Base-by-base conservation (phyloP, 2,797 vertebrate genomes). In the Astyanax mexicanus region DNA sequence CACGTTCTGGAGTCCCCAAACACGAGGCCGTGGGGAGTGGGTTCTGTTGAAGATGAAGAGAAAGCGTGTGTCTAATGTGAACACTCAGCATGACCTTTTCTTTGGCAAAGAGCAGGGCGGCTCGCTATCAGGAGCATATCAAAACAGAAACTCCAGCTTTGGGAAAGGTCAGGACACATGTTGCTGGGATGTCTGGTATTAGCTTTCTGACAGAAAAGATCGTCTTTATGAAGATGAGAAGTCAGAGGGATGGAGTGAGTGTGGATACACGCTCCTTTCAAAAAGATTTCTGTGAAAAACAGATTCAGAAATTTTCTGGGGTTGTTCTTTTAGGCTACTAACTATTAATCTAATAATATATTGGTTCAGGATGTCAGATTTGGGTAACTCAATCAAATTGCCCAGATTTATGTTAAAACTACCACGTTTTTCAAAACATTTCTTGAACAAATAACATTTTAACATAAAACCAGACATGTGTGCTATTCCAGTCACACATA, bases 111-210 rank as follows among this genome's bases (percentile, higher is more conserved):
- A 95, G 92, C 90, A 92, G 92, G 91, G 91, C 88, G 91, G 92
- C 89, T 93, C 93, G 92, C 93, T 94, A 93, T 92, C 89, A 89
- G 92, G 95, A 95, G 92, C 93, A 90, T 92, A 93, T 96, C 95
- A 94, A 90, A 95, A 95, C 96, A 95, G 95, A 96, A 97, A 97
- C 95, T 94, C 94, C 90, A 93, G 93, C 92, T 94, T 88, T 87
- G 90, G 90, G 89, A 98, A 99, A 99, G 97, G 96, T 98, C 96
- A 96, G 86, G 92, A 97, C 95, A 95, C 92, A 90, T 97, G 95
- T 97, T 96, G 94, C 88, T 90, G 89, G 93, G 94, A 96, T 96
- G 95, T 95, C 89, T 94, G 93, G 92, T 94, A 91, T 94, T 92
- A 94, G 90, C 93, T 93, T 93, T 92, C 91, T 94, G 93, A 93